Percentiles rank a stretch among this genome's conserved stretches.
Conservation (phyloP, 2,797 vertebrate species). For the Pseudocheirus occidentalis region DNA sequence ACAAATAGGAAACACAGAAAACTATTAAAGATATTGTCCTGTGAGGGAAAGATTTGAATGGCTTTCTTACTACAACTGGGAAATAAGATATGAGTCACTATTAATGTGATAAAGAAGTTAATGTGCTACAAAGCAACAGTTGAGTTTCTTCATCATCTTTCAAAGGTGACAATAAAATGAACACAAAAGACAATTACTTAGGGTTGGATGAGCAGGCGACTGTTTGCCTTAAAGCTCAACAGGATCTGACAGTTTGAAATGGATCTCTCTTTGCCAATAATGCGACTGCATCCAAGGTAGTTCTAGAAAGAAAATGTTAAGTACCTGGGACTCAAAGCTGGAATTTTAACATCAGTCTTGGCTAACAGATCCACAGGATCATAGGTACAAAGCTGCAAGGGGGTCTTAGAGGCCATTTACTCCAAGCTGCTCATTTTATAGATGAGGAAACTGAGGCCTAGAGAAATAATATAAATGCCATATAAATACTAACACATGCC, state of each 20-base stretch:
- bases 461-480: neutral
- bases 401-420: neutral
- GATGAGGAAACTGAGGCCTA: neutral
- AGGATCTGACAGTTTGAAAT: conserved; percentile 46
- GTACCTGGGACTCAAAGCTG: neutral
- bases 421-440: neutral
- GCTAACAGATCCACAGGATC: neutral
- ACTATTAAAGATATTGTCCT: conserved; percentile 87
- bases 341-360: neutral
- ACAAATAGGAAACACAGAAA: conserved; percentile 87
- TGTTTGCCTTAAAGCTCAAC: conserved; percentile 56
- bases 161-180: conserved; percentile 82
- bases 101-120: conserved; percentile 85
- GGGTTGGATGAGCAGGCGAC: conserved; percentile 76
- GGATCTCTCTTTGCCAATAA: conserved; percentile 64
- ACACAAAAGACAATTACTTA: conserved; percentile 80
- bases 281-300: conserved; percentile 61
- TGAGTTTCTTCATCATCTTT: conserved; percentile 81
- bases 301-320: conserved; percentile 66
- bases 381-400: neutral
- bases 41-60: conserved; percentile 84
- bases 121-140: conserved; percentile 80
- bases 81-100: conserved; percentile 84
- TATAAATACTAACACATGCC: neutral
- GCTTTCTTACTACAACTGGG: conserved; percentile 84